These are phyloP conservation scores for Melinopterus prodromus DNA, from an alignment of 2,888 invertebrate genomes.

Conservation along the genomic window DNA sequence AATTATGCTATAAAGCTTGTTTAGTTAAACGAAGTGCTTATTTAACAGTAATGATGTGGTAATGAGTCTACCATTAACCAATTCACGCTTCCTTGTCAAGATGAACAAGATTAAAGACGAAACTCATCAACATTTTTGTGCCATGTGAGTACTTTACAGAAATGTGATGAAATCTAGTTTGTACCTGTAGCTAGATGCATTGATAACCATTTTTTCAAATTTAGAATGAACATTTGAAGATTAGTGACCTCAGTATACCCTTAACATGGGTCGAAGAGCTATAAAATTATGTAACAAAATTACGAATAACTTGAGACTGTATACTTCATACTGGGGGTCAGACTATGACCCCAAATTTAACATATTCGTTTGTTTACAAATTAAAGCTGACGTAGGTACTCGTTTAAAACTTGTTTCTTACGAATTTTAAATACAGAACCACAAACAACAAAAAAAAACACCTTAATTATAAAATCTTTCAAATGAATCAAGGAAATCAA, in stretches of 20 bases:
- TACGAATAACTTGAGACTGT: not conserved
- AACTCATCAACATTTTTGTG: not conserved
- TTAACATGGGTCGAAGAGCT: too few relatives aligned
- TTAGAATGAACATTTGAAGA: too few relatives aligned
- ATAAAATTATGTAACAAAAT: not conserved
- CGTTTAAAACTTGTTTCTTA: not conserved
- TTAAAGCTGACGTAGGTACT: not conserved
- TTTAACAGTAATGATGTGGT: not conserved
- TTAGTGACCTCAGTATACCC: too few relatives aligned
- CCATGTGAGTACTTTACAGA: not conserved
- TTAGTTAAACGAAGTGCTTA: conserved; percentile 12
- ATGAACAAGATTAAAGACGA: not conserved
- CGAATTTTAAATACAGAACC: not conserved
- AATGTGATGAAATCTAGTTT: not conserved
- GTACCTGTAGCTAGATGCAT: too few relatives aligned
- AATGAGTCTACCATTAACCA: not conserved
- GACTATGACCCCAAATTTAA: not conserved
- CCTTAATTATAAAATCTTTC: not conserved
- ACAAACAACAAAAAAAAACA: not conserved
- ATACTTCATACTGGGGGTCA: not conserved
- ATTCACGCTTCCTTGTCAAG: not conserved
- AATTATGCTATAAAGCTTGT: not conserved
- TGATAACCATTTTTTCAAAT: too few relatives aligned
- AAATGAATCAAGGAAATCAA: conserved; percentile 6
- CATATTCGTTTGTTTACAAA: conserved; percentile 4